A percentile compares a stretch with the other conserved stretches of the same genome.
Conservation (phyloP, 1,140 invertebrate species). For the Drosophila pallidifrons region DNA sequence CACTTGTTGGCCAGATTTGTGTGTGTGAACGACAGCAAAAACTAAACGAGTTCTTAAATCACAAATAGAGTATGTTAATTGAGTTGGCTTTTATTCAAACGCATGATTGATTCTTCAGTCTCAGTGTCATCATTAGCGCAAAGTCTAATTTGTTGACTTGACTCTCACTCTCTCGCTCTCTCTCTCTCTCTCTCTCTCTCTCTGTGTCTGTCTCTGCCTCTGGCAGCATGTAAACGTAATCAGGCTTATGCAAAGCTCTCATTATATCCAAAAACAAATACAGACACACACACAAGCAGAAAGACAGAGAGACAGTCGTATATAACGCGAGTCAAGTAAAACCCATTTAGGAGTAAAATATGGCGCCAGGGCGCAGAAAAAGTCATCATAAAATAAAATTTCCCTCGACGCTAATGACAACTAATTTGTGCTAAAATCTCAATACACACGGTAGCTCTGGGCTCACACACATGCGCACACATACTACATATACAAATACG, state of each 20-base stretch:
- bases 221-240: slow-evolving; percentile 27
- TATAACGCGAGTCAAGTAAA: slow-evolving; percentile 20
- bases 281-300: slow-evolving; percentile 1
- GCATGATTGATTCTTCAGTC: slow-evolving; percentile 37
- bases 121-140: slow-evolving; percentile 5
- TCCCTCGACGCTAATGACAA: slow-evolving; percentile 79
- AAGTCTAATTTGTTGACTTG: slow-evolving; percentile 40
- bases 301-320: slow-evolving; percentile 8
- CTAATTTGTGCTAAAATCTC: slow-evolving; percentile 76
- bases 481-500: neutral
- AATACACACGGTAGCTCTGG: slow-evolving; percentile 49
- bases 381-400: slow-evolving; percentile 80
- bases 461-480: slow-evolving; percentile 23
- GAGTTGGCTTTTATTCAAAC: neutral
- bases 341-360: slow-evolving; percentile 50
- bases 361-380: slow-evolving; percentile 51
- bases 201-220: too few species aligned
- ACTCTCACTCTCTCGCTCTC: neutral
- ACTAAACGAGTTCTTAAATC: neutral
- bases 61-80: neutral
- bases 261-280: slow-evolving; percentile 32
- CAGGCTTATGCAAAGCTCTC: slow-evolving; percentile 46
- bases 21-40: too few species aligned
- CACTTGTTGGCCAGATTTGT: too few species aligned
- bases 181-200: neutral